These are phyloP conservation scores for Phoeniculus purpureus DNA, from an alignment of 2,797 vertebrate genomes.

Conservation along the genomic window DNA sequence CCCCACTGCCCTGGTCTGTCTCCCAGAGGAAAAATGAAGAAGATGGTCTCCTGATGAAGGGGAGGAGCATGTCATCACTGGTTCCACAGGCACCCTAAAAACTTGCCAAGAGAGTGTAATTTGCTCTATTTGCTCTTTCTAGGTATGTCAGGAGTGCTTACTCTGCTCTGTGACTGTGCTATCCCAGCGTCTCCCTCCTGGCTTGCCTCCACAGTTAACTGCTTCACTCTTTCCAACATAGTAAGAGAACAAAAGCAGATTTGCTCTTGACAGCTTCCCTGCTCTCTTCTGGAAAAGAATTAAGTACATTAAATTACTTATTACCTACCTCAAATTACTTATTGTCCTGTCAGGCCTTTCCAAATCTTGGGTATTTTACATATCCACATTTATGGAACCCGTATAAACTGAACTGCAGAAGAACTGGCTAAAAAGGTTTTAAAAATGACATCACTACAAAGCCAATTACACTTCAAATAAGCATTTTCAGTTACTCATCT, in stretches of 20 bases:
- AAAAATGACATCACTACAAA: background rate
- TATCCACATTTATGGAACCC: background rate
- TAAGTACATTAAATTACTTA: background rate
- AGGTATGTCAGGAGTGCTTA: background rate
- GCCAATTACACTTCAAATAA: background rate
- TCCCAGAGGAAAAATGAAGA: background rate
- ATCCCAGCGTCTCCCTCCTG: background rate
- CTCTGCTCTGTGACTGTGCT: background rate
- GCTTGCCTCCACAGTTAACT: background rate
- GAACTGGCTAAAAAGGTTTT: background rate
- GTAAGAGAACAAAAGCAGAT: background rate
- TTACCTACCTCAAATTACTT: fast-evolving
- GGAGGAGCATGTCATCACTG: background rate
- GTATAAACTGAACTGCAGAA: background rate
- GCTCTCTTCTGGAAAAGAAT: background rate
- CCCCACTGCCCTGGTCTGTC: background rate
- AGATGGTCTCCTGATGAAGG: background rate
- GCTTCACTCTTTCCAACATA: background rate
- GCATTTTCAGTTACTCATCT: constrained; percentile 38
- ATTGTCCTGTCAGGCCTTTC: background rate
- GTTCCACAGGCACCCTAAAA: background rate
- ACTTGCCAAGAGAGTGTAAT: background rate
- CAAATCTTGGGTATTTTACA: background rate
- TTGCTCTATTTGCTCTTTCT: background rate
- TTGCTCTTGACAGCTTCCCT: background rate